Evolutionary conservation across 2,797 vertebrate species (phyloP).

Genomic region (Argya squamiceps): DNA sequence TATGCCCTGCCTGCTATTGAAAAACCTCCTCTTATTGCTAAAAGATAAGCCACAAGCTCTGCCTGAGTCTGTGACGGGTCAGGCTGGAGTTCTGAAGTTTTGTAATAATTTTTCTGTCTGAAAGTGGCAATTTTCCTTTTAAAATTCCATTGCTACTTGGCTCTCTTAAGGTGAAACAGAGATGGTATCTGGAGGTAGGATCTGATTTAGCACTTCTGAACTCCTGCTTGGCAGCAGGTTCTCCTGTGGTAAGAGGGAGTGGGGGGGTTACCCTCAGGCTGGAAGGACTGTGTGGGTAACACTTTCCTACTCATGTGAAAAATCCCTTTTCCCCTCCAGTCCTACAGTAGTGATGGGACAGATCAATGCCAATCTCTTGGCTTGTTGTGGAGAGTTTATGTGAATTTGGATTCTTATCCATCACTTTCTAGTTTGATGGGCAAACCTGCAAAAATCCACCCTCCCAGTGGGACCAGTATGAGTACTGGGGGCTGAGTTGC

Average conservation of each 20-base stretch:
- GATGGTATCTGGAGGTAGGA: neutral
- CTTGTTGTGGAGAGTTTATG: neutral
- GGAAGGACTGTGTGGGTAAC: neutral
- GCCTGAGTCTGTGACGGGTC: neutral
- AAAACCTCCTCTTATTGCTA: neutral
- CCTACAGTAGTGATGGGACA: fast-evolving
- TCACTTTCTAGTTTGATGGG: neutral
- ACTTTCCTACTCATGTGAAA: neutral
- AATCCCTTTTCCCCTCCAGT: neutral
- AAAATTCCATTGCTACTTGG: neutral
- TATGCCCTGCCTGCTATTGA: neutral
- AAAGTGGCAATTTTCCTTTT: neutral
- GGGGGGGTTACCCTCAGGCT: neutral
- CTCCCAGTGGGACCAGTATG: neutral
- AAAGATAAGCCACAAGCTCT: neutral
- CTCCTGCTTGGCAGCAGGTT: neutral
- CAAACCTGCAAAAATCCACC: neutral
- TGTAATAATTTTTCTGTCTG: neutral
- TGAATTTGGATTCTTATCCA: neutral
- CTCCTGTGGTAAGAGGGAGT: neutral
- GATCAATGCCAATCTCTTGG: neutral
- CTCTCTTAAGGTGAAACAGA: neutral
- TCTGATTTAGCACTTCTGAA: neutral
- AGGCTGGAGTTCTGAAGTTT: neutral
- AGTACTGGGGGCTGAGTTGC: fast-evolving